These are phyloP conservation scores for Trypoxylon attenuatum DNA, from an alignment of 2,888 invertebrate species.

Conservation along the genomic window DNA sequence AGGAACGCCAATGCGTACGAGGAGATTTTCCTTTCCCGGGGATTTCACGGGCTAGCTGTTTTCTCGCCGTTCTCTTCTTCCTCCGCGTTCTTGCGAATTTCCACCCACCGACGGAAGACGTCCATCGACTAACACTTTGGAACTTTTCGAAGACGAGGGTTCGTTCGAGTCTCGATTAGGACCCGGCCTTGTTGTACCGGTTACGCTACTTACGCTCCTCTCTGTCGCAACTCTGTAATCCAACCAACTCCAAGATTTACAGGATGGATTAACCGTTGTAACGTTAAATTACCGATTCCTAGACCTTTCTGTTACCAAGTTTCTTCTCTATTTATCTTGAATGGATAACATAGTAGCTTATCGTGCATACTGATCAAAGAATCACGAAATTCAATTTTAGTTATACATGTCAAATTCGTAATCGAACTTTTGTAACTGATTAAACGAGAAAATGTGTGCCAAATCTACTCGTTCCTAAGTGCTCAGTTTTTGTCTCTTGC, in stretches of 20 bases:
- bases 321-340: no score
- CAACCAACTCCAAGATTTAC: no score
- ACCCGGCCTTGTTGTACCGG: neutral
- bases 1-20: slow-evolving; percentile 37
- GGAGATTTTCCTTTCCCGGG: slow-evolving; percentile 39
- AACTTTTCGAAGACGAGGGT: slow-evolving; percentile 45
- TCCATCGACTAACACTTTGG: slow-evolving; percentile 18
- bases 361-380: no score
- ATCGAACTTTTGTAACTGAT: no score
- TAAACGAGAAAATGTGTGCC: no score
- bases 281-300: no score
- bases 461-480: no score
- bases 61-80: neutral
- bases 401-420: slow-evolving; percentile 26
- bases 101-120: slow-evolving; percentile 9
- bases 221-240: neutral
- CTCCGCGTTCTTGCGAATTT: slow-evolving; percentile 3
- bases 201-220: neutral
- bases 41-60: slow-evolving; percentile 28
- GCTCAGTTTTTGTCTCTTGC: no score
- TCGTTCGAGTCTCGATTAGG: slow-evolving; percentile 42
- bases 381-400: no score
- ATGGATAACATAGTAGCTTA: no score
- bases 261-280: no score
- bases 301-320: no score